These are phyloP conservation scores for Parnassius apollo DNA, from an alignment of 2,888 invertebrate genomes.

Conservation along the genomic window DNA sequence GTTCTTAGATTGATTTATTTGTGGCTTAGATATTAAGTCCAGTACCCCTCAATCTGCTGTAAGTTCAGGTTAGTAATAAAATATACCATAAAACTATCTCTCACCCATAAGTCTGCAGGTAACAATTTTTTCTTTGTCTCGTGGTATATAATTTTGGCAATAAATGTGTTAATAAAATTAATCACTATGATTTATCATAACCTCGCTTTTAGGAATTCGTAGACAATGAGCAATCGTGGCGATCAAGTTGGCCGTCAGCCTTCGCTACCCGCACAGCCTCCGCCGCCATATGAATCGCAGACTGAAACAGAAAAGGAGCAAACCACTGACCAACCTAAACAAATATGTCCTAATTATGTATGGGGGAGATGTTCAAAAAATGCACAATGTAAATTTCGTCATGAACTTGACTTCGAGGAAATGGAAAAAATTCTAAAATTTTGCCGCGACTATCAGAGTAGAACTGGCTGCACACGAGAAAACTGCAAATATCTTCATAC, in stretches of 20 bases:
- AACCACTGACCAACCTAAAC: slow-evolving; percentile 32
- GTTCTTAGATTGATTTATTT: slow-evolving; percentile 1
- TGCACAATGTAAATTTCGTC: slow-evolving; percentile 54
- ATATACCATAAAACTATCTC: too few relatives aligned
- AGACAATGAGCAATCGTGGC: slow-evolving; percentile 43
- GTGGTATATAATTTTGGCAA: too few relatives aligned
- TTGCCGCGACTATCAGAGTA: slow-evolving; percentile 68
- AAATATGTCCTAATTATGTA: slow-evolving; percentile 58
- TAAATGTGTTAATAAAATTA: background rate
- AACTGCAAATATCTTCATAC: slow-evolving; percentile 54
- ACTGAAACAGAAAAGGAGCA: slow-evolving; percentile 37
- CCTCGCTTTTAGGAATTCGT: slow-evolving; percentile 13
- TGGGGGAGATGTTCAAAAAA: slow-evolving; percentile 66
- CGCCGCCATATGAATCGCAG: slow-evolving; percentile 40
- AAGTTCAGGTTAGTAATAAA: too few relatives aligned
- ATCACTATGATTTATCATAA: background rate
- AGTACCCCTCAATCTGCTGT: background rate
- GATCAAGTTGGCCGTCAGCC: slow-evolving; percentile 61
- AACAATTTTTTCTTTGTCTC: too few relatives aligned
- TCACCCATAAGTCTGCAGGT: too few relatives aligned
- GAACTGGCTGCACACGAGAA: slow-evolving; percentile 53
- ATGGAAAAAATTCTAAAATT: slow-evolving; percentile 63
- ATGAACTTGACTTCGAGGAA: slow-evolving; percentile 55
- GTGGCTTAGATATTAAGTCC: slow-evolving; percentile 1
- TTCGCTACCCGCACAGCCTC: slow-evolving; percentile 41